These are phyloP conservation scores for Aphrocallistes beatrix DNA, from an alignment of 37 sponge, comb jelly and placozoan species.

Conservation along the genomic window DNA sequence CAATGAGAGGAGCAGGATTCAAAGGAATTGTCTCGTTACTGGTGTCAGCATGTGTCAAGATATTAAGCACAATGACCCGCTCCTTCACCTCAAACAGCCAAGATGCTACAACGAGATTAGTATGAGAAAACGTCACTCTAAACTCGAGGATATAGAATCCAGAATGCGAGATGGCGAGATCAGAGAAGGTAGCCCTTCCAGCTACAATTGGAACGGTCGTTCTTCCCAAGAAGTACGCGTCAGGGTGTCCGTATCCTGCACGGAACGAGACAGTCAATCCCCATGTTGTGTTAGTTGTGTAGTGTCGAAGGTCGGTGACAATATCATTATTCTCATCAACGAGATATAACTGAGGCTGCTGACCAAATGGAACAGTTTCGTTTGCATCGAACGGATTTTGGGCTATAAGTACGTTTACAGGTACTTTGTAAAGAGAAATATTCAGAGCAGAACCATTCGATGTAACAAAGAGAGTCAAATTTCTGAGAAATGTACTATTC, in stretches of 20 bases:
- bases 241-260: slow-evolving; percentile 18
- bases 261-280: slow-evolving; percentile 24
- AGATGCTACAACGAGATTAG: background rate
- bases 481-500: background rate
- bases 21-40: slow-evolving; percentile 37
- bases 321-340: slow-evolving; percentile 29
- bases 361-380: slow-evolving; percentile 8
- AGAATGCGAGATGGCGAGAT: slow-evolving; percentile 36
- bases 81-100: background rate
- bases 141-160: slow-evolving; percentile 42
- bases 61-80: background rate
- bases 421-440: background rate
- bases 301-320: slow-evolving; percentile 33
- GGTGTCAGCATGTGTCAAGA: background rate
- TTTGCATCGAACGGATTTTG: background rate
- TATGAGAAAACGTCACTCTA: slow-evolving; percentile 33
- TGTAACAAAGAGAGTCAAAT: background rate
- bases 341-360: slow-evolving; percentile 13
- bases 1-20: slow-evolving; percentile 28
- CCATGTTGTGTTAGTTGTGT: slow-evolving; percentile 25
- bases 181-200: slow-evolving; percentile 48
- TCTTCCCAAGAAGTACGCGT: background rate
- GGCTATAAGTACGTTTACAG: background rate
- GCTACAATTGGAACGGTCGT: slow-evolving; percentile 21
- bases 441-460: background rate